Percentiles rank a stretch among this genome's conserved stretches.
phyloP scores from a whole-genome alignment of 2,113 vertebrate genomes.

The Gobius niger region DNA sequence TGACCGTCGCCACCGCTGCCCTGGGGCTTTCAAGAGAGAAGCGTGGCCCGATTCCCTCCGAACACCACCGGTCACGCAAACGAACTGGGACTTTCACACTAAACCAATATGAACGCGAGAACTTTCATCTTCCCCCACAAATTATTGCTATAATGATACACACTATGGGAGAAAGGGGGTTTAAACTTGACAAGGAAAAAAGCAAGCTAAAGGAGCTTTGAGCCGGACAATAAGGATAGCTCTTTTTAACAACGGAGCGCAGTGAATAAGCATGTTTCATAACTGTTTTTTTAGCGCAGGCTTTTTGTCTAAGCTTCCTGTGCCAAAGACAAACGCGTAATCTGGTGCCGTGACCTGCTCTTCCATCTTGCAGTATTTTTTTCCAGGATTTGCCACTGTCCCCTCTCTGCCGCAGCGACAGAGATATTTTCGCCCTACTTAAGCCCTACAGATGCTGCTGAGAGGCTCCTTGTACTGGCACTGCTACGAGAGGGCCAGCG shows the following conservation, averaged over 20 bases:
- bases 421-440: constrained; percentile 61
- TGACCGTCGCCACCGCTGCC: not conserved
- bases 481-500: constrained; percentile 67
- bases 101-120: no score
- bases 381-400: constrained; percentile 57
- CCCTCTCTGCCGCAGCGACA: constrained; percentile 30
- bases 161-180: no score
- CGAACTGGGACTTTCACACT: no score
- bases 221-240: not conserved
- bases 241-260: not conserved
- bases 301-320: not conserved
- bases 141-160: no score
- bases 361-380: constrained; percentile 49
- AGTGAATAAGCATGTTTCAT: not conserved
- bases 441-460: constrained; percentile 75
- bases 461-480: constrained; percentile 70
- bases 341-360: constrained; percentile 32
- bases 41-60: no score
- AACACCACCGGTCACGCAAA: no score
- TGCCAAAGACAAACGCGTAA: constrained; percentile 19
- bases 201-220: not conserved
- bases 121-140: no score
- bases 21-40: no score
- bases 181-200: no score
- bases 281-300: constrained; percentile 14